Conservation (phyloP, 2,113 vertebrate genomes). For the Diadophis punctatus region DNA sequence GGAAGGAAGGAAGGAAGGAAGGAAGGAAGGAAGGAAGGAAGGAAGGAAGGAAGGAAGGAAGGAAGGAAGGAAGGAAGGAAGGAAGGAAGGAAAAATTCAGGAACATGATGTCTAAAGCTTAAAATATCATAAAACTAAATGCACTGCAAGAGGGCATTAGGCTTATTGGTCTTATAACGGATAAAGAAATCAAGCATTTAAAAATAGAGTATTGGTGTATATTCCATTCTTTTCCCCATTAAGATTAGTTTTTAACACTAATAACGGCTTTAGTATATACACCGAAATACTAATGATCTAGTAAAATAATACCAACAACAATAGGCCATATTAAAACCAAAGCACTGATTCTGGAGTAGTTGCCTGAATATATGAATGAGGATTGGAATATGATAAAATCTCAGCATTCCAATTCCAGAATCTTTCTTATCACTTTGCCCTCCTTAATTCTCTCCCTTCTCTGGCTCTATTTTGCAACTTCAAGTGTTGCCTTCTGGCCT, state of each 20-base stretch:
- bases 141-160: neutral
- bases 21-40: neutral
- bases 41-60: neutral
- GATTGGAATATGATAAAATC: neutral
- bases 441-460: slow-evolving; percentile 27
- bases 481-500: slow-evolving; percentile 30
- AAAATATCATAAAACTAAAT: neutral
- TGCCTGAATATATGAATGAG: neutral
- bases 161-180: neutral
- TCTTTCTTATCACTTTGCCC: neutral
- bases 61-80: neutral
- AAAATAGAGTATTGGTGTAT: neutral
- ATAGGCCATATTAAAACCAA: neutral
- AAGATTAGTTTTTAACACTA: neutral
- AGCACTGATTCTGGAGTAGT: neutral
- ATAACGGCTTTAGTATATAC: neutral
- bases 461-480: slow-evolving; percentile 31
- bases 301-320: neutral
- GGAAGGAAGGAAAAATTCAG: no score
- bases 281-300: neutral
- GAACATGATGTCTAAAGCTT: neutral
- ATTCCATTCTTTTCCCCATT: neutral
- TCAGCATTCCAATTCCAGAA: neutral
- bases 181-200: neutral
- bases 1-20: neutral